Conservation (phyloP, 2,888 invertebrate genomes). For the Drosophila flavopinicola region DNA sequence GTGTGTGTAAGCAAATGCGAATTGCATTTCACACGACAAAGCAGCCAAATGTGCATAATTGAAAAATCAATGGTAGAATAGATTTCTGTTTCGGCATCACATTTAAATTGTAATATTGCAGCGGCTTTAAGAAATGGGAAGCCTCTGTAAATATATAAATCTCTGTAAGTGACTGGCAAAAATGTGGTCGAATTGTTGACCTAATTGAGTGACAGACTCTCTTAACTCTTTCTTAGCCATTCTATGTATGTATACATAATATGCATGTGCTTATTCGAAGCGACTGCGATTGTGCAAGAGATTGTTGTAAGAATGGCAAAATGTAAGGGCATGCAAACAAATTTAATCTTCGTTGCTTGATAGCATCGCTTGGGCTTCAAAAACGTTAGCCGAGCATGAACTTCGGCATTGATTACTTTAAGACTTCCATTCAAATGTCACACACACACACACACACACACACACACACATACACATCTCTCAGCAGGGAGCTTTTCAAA, state of each 20-base stretch:
- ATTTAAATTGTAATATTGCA: conserved; percentile 20
- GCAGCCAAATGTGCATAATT: conserved; percentile 40
- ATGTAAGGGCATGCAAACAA: conserved; percentile 39
- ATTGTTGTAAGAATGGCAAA: conserved; percentile 62
- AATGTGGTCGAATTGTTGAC: conserved; percentile 45
- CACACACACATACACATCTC: not conserved
- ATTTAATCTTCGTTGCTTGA: conserved; percentile 21
- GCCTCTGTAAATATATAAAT: conserved; percentile 3
- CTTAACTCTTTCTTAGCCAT: conserved; percentile 25
- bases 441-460: not conserved
- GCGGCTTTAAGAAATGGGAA: conserved; percentile 7
- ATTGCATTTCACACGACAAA: conserved; percentile 46
- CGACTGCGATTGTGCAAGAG: conserved; percentile 37
- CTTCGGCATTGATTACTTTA: conserved; percentile 18
- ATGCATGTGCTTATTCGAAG: not conserved
- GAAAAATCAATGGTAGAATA: conserved; percentile 36
- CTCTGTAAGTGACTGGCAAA: conserved; percentile 2
- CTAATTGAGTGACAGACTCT: conserved; percentile 47
- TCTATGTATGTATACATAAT: not conserved
- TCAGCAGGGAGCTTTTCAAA: conserved; percentile 14
- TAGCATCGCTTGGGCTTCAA: not conserved
- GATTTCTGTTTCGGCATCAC: not conserved
- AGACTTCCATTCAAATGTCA: conserved; percentile 16
- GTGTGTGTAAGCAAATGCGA: conserved; percentile 26
- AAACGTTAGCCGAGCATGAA: conserved; percentile 3